These are phyloP conservation scores for Macrosteles quadrilineatus DNA, from an alignment of 1,140 invertebrate species.

Conservation along the genomic window DNA sequence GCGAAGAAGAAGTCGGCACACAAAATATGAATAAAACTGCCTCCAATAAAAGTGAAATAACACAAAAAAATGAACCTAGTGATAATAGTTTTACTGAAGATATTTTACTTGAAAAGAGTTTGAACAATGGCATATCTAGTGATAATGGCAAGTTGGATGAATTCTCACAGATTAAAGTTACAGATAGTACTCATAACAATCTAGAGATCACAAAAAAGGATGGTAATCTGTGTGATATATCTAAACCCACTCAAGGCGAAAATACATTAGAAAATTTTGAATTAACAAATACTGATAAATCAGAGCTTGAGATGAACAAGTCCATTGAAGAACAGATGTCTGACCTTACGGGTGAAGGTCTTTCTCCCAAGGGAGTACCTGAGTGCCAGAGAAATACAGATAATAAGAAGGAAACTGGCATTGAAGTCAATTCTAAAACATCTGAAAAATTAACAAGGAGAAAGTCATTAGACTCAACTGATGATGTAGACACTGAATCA, in stretches of 20 bases:
- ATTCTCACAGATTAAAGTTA: too few relatives aligned
- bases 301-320: background rate
- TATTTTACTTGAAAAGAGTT: slow-evolving; percentile 68
- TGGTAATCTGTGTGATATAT: too few relatives aligned
- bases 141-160: background rate
- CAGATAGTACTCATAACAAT: too few relatives aligned
- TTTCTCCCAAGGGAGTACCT: background rate
- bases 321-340: background rate
- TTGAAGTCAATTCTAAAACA: background rate
- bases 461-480: slow-evolving; percentile 4
- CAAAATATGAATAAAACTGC: slow-evolving; percentile 50
- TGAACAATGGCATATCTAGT: slow-evolving; percentile 50
- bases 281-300: too few relatives aligned
- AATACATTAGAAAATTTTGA: too few relatives aligned
- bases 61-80: slow-evolving; percentile 65
- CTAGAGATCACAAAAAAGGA: too few relatives aligned
- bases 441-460: background rate
- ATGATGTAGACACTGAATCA: background rate
- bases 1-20: slow-evolving; percentile 48
- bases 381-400: background rate
- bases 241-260: too few relatives aligned
- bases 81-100: too few relatives aligned
- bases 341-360: background rate
- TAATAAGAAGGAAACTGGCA: background rate
- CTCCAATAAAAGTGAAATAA: slow-evolving; percentile 60